Evolutionary conservation across 2,113 vertebrate species (phyloP).

Genomic region (Centropristis striata): DNA sequence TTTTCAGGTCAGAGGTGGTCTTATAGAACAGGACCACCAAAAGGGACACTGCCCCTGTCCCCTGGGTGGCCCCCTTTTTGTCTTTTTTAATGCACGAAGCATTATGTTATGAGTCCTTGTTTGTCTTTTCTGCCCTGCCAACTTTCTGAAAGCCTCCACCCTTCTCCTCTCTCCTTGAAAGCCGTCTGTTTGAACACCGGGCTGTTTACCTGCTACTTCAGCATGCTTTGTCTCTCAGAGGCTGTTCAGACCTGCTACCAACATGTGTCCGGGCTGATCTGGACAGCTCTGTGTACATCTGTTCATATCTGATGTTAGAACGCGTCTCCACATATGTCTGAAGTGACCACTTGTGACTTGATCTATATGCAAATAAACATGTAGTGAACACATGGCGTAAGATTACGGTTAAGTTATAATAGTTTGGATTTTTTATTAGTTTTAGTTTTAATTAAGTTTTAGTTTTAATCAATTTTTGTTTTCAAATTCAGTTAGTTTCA

Average conservation of each 20-base stretch:
- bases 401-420: no score
- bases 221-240: neutral
- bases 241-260: neutral
- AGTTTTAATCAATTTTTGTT: no score
- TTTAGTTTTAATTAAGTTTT: no score
- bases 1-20: neutral
- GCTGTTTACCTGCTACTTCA: neutral
- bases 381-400: no score
- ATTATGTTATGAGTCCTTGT: neutral
- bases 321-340: no score
- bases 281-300: no score
- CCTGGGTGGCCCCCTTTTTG: neutral
- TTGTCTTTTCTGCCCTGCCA: neutral
- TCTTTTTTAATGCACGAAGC: neutral
- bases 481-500: no score
- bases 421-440: no score
- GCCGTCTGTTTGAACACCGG: neutral
- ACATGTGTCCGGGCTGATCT: no score
- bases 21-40: neutral
- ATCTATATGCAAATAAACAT: no score
- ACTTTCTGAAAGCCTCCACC: neutral
- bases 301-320: no score
- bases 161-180: conserved; percentile 17
- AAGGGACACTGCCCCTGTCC: neutral
- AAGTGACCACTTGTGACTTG: no score